Evolutionary conservation across 2,888 invertebrate species (phyloP).

Genomic region (Nephrotoma flavescens): DNA sequence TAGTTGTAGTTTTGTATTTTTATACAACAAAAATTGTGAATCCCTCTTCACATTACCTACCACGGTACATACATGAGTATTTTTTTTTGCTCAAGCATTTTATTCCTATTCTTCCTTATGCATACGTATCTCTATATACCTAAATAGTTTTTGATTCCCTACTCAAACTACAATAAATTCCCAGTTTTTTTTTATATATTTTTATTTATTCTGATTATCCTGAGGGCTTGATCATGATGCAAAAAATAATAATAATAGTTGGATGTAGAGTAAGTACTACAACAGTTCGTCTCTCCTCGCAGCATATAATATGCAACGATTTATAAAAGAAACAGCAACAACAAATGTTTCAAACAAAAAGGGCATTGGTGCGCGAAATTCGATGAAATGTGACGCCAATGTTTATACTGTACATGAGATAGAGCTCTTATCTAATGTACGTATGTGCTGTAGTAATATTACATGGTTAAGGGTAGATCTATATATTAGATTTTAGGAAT

Average conservation of each 20-base stretch:
- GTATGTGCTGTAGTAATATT: background rate
- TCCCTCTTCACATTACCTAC: background rate
- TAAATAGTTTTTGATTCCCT: background rate
- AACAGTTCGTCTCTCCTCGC: background rate
- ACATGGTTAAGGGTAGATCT: background rate
- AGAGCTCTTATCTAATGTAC: background rate
- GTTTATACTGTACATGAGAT: background rate
- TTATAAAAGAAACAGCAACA: constrained; percentile 3
- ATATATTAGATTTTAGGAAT: background rate
- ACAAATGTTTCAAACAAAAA: constrained; percentile 25
- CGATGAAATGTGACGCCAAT: constrained; percentile 36
- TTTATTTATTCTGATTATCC: constrained; percentile 3
- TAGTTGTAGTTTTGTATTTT: background rate
- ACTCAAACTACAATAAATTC: background rate
- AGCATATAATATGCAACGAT: background rate
- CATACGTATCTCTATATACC: too few relatives aligned
- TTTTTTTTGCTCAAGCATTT: background rate
- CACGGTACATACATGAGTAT: background rate
- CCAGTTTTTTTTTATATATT: background rate
- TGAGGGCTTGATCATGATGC: constrained; percentile 1
- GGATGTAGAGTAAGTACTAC: background rate
- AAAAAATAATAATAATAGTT: background rate
- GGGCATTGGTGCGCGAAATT: constrained; percentile 34
- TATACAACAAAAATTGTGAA: background rate
- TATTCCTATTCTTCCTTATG: background rate